Base-by-base conservation (phyloP, 2,888 invertebrate genomes). In the Drosophila koepferae region DNA sequence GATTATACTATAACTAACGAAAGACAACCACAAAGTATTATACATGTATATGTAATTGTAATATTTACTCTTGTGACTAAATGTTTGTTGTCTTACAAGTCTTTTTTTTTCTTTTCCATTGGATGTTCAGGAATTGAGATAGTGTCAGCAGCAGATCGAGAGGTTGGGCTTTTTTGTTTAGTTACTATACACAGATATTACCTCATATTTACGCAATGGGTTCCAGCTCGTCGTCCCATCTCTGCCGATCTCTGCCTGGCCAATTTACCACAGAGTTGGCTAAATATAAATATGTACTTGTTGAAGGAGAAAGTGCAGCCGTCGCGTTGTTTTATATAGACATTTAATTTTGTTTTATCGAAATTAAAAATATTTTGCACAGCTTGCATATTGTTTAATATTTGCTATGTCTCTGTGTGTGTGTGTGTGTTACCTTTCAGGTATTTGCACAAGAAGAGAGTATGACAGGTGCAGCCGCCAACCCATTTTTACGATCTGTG, bases 391-490 rank as follows among this genome's bases (percentile, higher is more conserved):
- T 77, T 84, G 82, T 84, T 84, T 73, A 74, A 72, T 71, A 72
- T 31, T 67, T 59, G n/a, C 20, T 20, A 31, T 28, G 48, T 58
- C 28, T 18, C 14, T 44, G 34, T 16, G n/a, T 41, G 12, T 18
- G 16, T 44, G 34, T 16, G n/a, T 41, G 12, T 23, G n/a, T 53
- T 51, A 65, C 62, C 55, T 60, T 46, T n/a, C 62, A 62, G 67
- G 34, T 77, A 77, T 85, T 85, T 87, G 78, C 72, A 69, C 82
- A 87, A 82, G 68, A 81, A 68, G 84, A 82, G 85, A 85, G 85
- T 78, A 72, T 38, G 72, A 54, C 80, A 77, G 80, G 74, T 75
- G 85, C 54, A 79, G 79, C 62, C 60, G 79, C 65, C 64, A 73
- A 73, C 86, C 85, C 72, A 79, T 85, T 81, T 51, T 79, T 28